Conservation (phyloP, 2,797 vertebrate species). For the Sebastes hopkinsi region DNA sequence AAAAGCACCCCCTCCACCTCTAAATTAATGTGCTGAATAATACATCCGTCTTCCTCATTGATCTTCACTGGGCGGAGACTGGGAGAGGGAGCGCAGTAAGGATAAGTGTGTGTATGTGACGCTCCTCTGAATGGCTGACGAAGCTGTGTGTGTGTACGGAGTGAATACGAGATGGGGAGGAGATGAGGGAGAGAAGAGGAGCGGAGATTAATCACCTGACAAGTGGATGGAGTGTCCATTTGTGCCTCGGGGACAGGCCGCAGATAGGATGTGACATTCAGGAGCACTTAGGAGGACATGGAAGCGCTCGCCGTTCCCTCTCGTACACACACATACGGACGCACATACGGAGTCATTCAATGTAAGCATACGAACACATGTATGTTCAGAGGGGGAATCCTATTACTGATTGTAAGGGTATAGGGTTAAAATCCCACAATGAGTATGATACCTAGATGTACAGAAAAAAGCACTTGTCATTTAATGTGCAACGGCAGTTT, state of each 20-base stretch:
- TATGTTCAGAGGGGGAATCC: not conserved
- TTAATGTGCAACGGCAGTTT: not conserved
- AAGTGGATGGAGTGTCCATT: constrained; percentile 81
- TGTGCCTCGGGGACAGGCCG: constrained; percentile 72
- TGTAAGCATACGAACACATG: constrained; percentile 11
- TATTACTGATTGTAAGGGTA: not conserved
- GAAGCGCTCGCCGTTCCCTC: constrained; percentile 22
- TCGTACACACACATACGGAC: constrained; percentile 13
- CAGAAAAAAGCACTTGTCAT: not conserved
- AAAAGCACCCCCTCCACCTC: constrained; percentile 10
- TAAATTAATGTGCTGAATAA: constrained; percentile 67
- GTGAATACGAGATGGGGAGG: constrained; percentile 62
- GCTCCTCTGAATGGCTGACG: constrained; percentile 48
- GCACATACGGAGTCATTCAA: not conserved
- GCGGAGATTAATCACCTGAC: constrained; percentile 79
- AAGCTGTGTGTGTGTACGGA: constrained; percentile 41
- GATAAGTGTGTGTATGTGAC: constrained; percentile 29
- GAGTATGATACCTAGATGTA: not conserved
- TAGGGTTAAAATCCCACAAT: not conserved
- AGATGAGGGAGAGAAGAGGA: constrained; percentile 54
- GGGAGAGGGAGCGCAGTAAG: constrained; percentile 22
- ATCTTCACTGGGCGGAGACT: constrained; percentile 54
- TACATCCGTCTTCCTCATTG: constrained; percentile 64
- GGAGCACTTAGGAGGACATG: constrained; percentile 70
- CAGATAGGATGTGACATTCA: constrained; percentile 79